Conservation (phyloP, 2,113 vertebrate genomes). For the Zosterops lateralis region DNA sequence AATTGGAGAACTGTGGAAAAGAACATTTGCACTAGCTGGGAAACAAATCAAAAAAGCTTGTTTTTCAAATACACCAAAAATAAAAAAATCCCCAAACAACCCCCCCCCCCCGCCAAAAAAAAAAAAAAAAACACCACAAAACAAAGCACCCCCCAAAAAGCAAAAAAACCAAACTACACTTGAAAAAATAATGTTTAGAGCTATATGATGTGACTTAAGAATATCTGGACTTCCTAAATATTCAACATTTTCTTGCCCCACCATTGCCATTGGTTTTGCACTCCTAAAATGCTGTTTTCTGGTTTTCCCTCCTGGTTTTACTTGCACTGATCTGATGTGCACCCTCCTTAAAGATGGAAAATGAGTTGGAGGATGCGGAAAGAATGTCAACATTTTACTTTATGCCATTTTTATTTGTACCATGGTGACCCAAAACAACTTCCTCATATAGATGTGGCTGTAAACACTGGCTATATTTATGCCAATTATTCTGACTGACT, state of each 20-base stretch:
- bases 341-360: neutral
- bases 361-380: neutral
- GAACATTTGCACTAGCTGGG: neutral
- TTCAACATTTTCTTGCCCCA: neutral
- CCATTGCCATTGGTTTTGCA: neutral
- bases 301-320: neutral
- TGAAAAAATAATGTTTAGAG: neutral
- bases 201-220: neutral
- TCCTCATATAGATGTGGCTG: neutral
- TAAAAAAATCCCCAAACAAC: neutral
- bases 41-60: neutral
- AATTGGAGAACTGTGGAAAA: neutral
- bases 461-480: conserved; percentile 3
- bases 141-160: neutral
- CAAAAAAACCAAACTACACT: neutral
- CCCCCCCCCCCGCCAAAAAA: too few species aligned
- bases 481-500: neutral
- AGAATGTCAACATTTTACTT: neutral
- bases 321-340: neutral
- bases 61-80: neutral
- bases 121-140: too few species aligned
- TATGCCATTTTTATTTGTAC: conserved; percentile 9
- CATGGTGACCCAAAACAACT: neutral
- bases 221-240: neutral
- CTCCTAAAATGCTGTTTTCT: neutral